Percentiles rank a stretch among this genome's conserved stretches.
phyloP scores from a whole-genome alignment of 2,888 invertebrate species.

The Polymixis flavicincta region DNA sequence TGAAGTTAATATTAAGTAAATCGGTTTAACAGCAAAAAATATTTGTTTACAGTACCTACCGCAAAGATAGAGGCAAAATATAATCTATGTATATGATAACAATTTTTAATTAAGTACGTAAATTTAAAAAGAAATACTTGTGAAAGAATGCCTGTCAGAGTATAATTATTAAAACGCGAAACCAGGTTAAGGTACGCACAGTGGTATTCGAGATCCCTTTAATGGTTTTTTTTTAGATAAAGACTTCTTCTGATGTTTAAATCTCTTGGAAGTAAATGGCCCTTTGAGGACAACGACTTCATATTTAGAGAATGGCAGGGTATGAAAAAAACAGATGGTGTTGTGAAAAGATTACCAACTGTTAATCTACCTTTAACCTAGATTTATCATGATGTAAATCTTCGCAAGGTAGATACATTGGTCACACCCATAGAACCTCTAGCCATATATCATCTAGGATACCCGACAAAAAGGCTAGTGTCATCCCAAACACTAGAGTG shows the following conservation, averaged over 20 bases:
- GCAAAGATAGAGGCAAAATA: background rate
- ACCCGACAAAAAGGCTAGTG: background rate
- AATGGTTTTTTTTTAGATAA: slow-evolving; percentile 72
- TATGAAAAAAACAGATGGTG: slow-evolving; percentile 31
- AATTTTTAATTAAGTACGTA: background rate
- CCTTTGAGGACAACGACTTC: slow-evolving; percentile 81
- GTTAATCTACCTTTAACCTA: slow-evolving; percentile 33
- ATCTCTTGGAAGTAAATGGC: slow-evolving; percentile 75
- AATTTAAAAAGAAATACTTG: slow-evolving; percentile 20
- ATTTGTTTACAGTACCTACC: background rate
- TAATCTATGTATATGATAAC: background rate
- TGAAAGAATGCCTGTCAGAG: slow-evolving; percentile 14
- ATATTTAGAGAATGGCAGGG: slow-evolving; percentile 70
- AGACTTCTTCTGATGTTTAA: slow-evolving; percentile 72
- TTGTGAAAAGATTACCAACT: slow-evolving; percentile 41
- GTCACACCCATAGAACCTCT: background rate
- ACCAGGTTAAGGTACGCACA: slow-evolving; percentile 44
- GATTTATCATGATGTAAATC: slow-evolving; percentile 19
- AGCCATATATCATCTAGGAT: background rate
- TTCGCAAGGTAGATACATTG: background rate
- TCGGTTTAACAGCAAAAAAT: background rate
- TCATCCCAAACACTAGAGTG: slow-evolving; percentile 10
- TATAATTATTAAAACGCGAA: slow-evolving; percentile 35
- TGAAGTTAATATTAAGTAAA: background rate
- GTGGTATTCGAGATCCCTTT: slow-evolving; percentile 58